Conservation (phyloP, 1,140 invertebrate genomes). For the Belonocnema kinseyi region DNA sequence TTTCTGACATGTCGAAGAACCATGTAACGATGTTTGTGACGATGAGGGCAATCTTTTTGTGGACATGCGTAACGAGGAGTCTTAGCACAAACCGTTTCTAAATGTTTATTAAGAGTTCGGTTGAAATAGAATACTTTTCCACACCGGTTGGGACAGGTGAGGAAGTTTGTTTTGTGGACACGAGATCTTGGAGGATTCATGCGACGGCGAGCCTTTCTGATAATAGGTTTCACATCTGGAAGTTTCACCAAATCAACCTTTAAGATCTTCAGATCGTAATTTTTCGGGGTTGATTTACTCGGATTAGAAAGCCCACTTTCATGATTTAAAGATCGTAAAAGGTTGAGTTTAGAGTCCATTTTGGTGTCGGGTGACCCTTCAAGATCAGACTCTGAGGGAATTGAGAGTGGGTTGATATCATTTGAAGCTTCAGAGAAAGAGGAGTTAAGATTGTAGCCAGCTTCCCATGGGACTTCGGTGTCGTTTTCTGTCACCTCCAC, state of each 20-base stretch:
- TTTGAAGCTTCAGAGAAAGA: neutral
- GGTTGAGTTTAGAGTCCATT: neutral
- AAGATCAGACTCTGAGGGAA: neutral
- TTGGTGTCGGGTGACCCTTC: neutral
- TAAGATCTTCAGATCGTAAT: neutral
- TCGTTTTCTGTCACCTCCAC: neutral
- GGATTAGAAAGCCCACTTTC: neutral
- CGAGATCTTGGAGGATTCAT: neutral
- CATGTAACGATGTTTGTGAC: conserved; percentile 57
- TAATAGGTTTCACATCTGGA: neutral
- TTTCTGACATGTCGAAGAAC: conserved; percentile 49
- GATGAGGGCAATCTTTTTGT: conserved; percentile 61
- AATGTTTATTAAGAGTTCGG: conserved; percentile 48
- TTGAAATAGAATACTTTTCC: conserved; percentile 48
- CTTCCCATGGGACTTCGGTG: neutral
- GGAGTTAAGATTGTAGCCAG: neutral
- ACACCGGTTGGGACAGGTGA: conserved; percentile 33
- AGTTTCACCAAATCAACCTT: conserved; percentile 9
- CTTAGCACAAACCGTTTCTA: conserved; percentile 75
- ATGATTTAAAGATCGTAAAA: neutral
- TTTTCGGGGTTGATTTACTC: neutral
- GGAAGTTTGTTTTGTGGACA: neutral
- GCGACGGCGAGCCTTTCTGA: neutral
- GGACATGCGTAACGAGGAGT: conserved; percentile 76
- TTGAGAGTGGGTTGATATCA: neutral